phyloP scores from a whole-genome alignment of 1,140 invertebrate genomes.

The Telenomus remus region DNA sequence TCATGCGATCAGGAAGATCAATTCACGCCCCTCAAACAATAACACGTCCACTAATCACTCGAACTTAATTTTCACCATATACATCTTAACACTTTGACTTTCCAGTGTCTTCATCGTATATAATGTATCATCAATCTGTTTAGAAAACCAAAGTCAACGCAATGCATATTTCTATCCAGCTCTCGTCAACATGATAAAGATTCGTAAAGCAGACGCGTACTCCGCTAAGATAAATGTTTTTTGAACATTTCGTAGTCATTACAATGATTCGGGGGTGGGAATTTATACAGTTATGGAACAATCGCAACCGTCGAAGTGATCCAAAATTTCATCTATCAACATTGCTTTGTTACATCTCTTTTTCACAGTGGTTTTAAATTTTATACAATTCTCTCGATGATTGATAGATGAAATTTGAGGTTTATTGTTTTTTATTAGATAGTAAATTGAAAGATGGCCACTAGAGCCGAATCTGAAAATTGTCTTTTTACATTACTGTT shows the following conservation, averaged over 20 bases:
- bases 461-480: neutral
- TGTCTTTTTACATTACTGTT: constrained; percentile 25
- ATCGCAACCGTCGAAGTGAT: neutral
- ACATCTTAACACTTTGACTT: constrained; percentile 15
- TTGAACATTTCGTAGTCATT: constrained; percentile 16
- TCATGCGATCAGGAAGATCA: constrained; percentile 47
- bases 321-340: too few relatives aligned
- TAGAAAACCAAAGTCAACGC: constrained; percentile 38
- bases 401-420: too few relatives aligned
- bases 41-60: constrained; percentile 34
- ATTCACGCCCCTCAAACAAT: constrained; percentile 50
- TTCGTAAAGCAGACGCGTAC: constrained; percentile 51
- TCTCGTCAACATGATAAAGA: constrained; percentile 55
- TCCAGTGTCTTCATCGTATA: constrained; percentile 14
- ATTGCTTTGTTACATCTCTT: too few relatives aligned
- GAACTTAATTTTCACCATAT: constrained; percentile 27
- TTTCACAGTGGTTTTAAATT: too few relatives aligned
- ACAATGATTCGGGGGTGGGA: neutral
- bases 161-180: constrained; percentile 53
- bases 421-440: too few relatives aligned
- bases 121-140: constrained; percentile 38
- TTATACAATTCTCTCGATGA: too few relatives aligned
- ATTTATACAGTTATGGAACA: neutral
- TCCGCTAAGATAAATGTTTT: constrained; percentile 54
- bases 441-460: neutral